Evolutionary conservation across 2,797 vertebrate species (phyloP), one percentile per base, ranked within the genome.

Genomic region (Agapornis canus): DNA sequence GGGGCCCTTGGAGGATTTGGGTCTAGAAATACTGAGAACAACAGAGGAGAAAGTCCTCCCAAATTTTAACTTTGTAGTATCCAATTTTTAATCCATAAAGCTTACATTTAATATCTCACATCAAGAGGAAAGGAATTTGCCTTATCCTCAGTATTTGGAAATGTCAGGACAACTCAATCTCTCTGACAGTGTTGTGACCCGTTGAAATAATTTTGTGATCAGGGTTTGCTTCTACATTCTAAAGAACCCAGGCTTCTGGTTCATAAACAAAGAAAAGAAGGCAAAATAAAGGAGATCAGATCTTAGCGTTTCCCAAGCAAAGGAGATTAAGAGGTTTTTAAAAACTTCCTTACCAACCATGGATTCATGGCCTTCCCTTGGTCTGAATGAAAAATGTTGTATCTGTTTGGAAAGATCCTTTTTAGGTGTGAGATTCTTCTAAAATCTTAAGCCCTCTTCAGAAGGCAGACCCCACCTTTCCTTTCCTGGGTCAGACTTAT

Each of bases 191-290:
- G 26, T 32, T 89, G 48, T 77, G 78, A 87, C 75, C 21, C 64
- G 85, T 45, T 85, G 86, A 90, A 96, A 95, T 75, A 60, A 85
- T 91, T 95, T 80, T 95, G 80, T 45, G 89, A 81, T 82, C 81
- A 90, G 68, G 18, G 37, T 80, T 95, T 94, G 48, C 68, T 89
- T 73, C 75, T 49, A 69, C 5, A 10, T 60, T 89, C 39, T 65
- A 61, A 84, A 89, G 47, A 86, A 85, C 19, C 9, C 20, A 43
- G 54, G 19, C 23, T 89, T 92, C 72, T 54, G 29, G 42, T 81
- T 91, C 13, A 86, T 78, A 91, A 87, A 68, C 73, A 89, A 85
- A 82, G 60, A 80, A 52, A 89, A 85, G 22, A 56, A 75, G 29
- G 37, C 2, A 64, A 85, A 70, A 51, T 82, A 66, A 56, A 90